Evolutionary conservation across 2,888 invertebrate species (phyloP).

Genomic region (Mythimna impura): DNA sequence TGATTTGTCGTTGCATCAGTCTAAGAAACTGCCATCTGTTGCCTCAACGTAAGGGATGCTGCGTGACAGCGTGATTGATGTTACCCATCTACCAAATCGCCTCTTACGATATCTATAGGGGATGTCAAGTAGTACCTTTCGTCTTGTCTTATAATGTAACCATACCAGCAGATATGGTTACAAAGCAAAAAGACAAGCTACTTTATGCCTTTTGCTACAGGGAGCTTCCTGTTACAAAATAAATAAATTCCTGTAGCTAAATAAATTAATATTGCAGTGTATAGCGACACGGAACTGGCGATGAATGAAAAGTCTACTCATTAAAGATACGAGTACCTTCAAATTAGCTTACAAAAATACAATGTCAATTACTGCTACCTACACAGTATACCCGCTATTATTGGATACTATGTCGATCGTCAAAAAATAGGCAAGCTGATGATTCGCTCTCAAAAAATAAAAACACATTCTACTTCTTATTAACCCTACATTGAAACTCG

Average conservation of each 20-base stretch:
- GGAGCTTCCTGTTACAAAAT: not conserved
- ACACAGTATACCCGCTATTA: not conserved
- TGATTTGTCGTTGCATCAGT: constrained; percentile 36
- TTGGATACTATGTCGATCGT: too few relatives aligned
- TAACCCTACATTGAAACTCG: not conserved
- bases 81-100: constrained; percentile 29
- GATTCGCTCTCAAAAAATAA: not conserved
- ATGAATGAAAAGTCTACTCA: not conserved
- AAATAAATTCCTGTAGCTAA: too few relatives aligned
- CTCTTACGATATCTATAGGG: constrained; percentile 21
- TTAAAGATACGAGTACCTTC: too few relatives aligned
- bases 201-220: not conserved
- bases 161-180: not conserved
- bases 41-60: constrained; percentile 41
- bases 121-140: not conserved
- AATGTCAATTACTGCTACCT: not conserved
- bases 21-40: constrained; percentile 54
- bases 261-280: not conserved
- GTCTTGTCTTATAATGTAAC: not conserved
- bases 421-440: too few relatives aligned
- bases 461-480: not conserved
- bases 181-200: not conserved
- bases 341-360: not conserved
- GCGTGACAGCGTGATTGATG: constrained; percentile 50
- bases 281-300: not conserved